Evolutionary conservation across 2,888 invertebrate species (phyloP).

Genomic region (Pammene fasciana): DNA sequence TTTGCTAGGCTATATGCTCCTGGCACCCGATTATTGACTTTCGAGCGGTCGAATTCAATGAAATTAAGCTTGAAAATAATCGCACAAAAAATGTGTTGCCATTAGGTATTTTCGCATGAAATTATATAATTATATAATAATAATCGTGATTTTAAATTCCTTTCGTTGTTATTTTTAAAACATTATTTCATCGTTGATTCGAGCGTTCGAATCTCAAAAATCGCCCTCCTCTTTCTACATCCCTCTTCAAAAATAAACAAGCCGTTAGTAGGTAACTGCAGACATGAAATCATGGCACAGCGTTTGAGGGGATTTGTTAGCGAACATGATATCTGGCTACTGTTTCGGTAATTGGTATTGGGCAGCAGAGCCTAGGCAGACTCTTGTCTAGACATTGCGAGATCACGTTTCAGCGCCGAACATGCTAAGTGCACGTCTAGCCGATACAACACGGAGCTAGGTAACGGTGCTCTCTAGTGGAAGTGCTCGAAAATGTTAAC

Average conservation of each 20-base stretch:
- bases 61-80: no score
- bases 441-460: slow-evolving; percentile 44
- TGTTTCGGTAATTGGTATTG: slow-evolving; percentile 65
- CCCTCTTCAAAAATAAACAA: background rate
- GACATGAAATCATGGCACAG: background rate
- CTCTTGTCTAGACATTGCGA: slow-evolving; percentile 72
- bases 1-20: no score
- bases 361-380: slow-evolving; percentile 65
- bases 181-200: no score
- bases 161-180: no score
- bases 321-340: slow-evolving; percentile 40
- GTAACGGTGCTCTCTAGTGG: slow-evolving; percentile 14
- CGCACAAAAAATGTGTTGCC: no score
- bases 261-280: background rate
- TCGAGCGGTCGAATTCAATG: no score
- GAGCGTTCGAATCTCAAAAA: no score
- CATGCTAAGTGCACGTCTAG: slow-evolving; percentile 80
- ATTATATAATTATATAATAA: no score
- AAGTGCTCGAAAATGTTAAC: slow-evolving; percentile 37
- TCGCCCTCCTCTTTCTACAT: no score
- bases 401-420: slow-evolving; percentile 79
- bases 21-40: no score
- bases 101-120: no score
- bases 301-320: slow-evolving; percentile 7
- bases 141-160: no score